Percentiles rank a stretch among this genome's conserved stretches.
Conservation (phyloP, 2,888 invertebrate species). For the Aphidius colemani region DNA sequence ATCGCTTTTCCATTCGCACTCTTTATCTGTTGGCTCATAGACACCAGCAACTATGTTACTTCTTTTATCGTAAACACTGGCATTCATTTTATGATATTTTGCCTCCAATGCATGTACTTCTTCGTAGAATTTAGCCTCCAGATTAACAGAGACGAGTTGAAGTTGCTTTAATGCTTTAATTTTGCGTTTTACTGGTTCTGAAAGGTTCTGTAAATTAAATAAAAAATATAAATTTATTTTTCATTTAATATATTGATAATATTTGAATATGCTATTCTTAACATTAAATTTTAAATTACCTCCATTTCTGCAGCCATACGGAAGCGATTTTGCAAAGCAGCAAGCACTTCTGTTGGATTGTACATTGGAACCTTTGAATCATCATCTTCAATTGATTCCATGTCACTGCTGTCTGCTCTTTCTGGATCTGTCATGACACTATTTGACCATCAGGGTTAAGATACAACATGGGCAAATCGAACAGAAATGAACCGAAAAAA, state of each 20-base stretch:
- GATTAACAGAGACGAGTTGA: slow-evolving; percentile 81
- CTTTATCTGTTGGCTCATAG: slow-evolving; percentile 88
- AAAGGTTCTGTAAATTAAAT: slow-evolving; percentile 51
- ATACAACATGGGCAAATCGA: neutral
- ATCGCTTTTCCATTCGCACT: slow-evolving; percentile 87
- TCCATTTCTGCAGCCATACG: slow-evolving; percentile 62
- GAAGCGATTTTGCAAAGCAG: slow-evolving; percentile 66
- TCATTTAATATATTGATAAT: neutral
- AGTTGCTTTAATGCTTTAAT: slow-evolving; percentile 84
- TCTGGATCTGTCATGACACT: slow-evolving; percentile 70
- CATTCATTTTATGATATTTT: slow-evolving; percentile 82
- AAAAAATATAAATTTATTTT: neutral
- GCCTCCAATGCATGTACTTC: slow-evolving; percentile 93
- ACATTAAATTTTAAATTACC: slow-evolving; percentile 36
- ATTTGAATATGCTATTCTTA: neutral
- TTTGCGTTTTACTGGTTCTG: slow-evolving; percentile 77
- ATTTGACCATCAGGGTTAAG: slow-evolving; percentile 12
- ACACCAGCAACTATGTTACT: slow-evolving; percentile 70
- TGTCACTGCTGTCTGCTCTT: slow-evolving; percentile 69
- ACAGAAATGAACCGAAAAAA: slow-evolving; percentile 12
- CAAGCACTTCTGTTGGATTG: slow-evolving; percentile 60
- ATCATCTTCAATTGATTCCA: slow-evolving; percentile 72
- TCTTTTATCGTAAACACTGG: slow-evolving; percentile 78
- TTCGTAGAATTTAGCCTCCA: slow-evolving; percentile 91
- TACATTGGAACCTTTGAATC: slow-evolving; percentile 64